Evolutionary conservation across 2,797 vertebrate species (phyloP).

Genomic region (Squalus acanthias): DNA sequence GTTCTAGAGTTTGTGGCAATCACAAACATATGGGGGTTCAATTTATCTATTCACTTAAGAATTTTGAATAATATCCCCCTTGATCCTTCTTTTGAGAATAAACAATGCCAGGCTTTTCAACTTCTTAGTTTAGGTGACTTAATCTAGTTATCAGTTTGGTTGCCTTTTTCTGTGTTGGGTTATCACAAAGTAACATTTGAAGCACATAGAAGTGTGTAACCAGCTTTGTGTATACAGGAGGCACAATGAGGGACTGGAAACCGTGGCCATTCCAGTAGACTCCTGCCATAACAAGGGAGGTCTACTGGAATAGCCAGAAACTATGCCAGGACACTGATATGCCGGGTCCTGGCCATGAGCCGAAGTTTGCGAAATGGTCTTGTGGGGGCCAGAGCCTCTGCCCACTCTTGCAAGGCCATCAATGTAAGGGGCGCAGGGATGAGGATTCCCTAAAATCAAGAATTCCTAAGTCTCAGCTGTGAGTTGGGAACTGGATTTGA

Average conservation of each 20-base stretch:
- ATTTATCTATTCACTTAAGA: not conserved
- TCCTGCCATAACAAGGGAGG: not conserved
- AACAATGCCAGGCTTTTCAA: not conserved
- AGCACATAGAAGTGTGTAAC: not conserved
- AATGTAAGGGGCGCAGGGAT: not conserved
- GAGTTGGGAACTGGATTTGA: not conserved
- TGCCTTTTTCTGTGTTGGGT: not conserved
- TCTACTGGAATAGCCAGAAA: not conserved
- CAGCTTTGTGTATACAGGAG: not conserved
- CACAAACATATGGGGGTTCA: not conserved
- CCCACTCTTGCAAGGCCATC: not conserved
- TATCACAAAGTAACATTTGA: not conserved
- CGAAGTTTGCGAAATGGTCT: not conserved
- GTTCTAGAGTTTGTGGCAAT: not conserved
- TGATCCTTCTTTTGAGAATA: not conserved
- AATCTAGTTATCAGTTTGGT: not conserved
- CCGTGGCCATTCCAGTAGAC: not conserved
- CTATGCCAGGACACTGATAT: not conserved
- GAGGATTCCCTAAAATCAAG: not conserved
- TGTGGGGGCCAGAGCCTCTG: not conserved
- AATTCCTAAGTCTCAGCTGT: not conserved
- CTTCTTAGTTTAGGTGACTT: not conserved
- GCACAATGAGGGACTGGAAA: not conserved
- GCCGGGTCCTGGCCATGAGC: not conserved
- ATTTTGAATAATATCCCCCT: not conserved